Percentiles rank a stretch among this genome's conserved stretches.
Evolutionary conservation across 2,888 invertebrate genomes (phyloP).

Genomic region (Macrosoma leucophasiata): DNA sequence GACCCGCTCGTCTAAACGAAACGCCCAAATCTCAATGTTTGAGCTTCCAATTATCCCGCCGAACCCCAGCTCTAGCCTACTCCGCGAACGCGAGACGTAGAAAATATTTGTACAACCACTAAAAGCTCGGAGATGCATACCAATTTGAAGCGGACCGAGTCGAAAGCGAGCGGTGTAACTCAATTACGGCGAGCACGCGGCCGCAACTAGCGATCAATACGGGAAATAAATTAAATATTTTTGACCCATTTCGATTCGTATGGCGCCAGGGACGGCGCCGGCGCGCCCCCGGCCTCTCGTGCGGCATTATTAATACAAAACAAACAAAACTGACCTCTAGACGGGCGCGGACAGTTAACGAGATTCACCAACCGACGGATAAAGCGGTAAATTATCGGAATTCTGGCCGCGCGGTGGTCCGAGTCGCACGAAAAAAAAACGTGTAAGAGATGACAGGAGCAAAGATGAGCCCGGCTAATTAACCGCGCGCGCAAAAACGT

Average conservation of each 20-base stretch:
- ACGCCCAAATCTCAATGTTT: slow-evolving; percentile 68
- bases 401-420: slow-evolving; percentile 60
- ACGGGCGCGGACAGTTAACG: slow-evolving; percentile 65
- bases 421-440: slow-evolving; percentile 59
- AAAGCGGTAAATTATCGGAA: slow-evolving; percentile 74
- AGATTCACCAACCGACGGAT: slow-evolving; percentile 71
- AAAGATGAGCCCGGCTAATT: slow-evolving; percentile 63
- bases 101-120: slow-evolving; percentile 46
- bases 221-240: slow-evolving; percentile 69
- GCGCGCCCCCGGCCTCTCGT: slow-evolving; percentile 67
- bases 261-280: slow-evolving; percentile 68
- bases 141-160: slow-evolving; percentile 37
- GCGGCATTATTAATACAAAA: slow-evolving; percentile 70
- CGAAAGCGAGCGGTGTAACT: slow-evolving; percentile 45
- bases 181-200: slow-evolving; percentile 51
- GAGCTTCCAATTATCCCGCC: slow-evolving; percentile 45
- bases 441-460: slow-evolving; percentile 71
- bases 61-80: slow-evolving; percentile 38
- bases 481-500: slow-evolving; percentile 51
- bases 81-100: slow-evolving; percentile 41
- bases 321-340: slow-evolving; percentile 73
- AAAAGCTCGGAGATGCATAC: slow-evolving; percentile 50
- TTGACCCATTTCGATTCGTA: slow-evolving; percentile 58
- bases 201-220: slow-evolving; percentile 49
- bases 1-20: slow-evolving; percentile 55